Conservation (phyloP, 2,113 vertebrate species). For the Laticauda laticaudata region DNA sequence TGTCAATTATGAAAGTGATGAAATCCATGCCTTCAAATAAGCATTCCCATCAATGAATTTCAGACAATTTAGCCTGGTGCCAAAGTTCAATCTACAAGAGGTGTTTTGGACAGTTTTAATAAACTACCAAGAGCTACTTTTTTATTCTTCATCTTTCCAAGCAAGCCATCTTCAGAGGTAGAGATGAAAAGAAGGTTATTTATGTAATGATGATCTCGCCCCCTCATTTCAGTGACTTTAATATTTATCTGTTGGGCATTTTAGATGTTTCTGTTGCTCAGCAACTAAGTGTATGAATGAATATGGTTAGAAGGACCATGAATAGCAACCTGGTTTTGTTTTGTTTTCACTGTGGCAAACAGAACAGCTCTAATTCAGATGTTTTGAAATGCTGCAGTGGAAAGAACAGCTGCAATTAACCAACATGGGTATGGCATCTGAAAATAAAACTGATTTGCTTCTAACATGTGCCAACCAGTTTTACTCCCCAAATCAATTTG, state of each 20-base stretch:
- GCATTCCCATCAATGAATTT: neutral
- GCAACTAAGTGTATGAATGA: neutral
- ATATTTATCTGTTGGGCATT: slow-evolving; percentile 8
- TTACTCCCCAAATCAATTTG: neutral
- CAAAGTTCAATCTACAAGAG: neutral
- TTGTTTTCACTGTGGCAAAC: neutral
- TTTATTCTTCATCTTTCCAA: neutral
- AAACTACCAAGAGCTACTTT: neutral
- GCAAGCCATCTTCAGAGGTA: neutral
- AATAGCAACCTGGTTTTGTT: slow-evolving; percentile 11
- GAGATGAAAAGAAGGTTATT: neutral
- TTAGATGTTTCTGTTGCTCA: slow-evolving; percentile 6
- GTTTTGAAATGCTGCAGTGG: neutral
- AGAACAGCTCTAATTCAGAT: neutral
- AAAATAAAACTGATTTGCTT: neutral
- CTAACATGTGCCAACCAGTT: neutral
- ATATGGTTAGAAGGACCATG: neutral
- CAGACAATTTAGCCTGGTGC: neutral
- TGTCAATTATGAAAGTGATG: neutral
- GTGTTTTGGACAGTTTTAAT: neutral
- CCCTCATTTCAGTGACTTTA: neutral
- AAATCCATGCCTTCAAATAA: neutral
- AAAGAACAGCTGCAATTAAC: neutral
- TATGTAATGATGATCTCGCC: neutral
- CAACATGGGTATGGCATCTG: neutral